Evolutionary conservation across 2,797 vertebrate species (phyloP).

Genomic region (Periophthalmus magnuspinnatus): DNA sequence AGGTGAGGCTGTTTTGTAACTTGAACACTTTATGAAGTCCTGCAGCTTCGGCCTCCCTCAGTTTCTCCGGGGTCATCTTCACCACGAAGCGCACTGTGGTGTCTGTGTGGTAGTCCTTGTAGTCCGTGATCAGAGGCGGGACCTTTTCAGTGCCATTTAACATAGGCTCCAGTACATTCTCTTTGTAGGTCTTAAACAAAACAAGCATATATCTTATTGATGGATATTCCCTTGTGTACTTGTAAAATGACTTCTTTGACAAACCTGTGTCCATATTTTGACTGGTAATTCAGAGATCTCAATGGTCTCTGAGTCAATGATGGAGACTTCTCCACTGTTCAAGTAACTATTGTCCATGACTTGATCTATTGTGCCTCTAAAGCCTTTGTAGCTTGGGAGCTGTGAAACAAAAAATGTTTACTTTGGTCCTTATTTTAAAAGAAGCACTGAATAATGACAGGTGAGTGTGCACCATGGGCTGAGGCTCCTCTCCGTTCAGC

Average conservation of each 20-base stretch:
- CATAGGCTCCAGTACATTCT: conserved; percentile 95
- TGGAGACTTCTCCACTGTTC: conserved; percentile 90
- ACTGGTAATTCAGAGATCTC: conserved; percentile 96
- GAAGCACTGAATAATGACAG: neutral
- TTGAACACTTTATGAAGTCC: conserved; percentile 98
- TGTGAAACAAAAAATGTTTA: conserved; percentile 43
- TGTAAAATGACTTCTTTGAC: neutral
- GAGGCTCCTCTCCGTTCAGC: conserved; percentile 87
- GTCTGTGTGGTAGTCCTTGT: conserved; percentile 97
- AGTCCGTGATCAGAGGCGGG: conserved; percentile 92
- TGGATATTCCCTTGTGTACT: neutral
- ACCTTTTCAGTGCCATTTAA: conserved; percentile 93
- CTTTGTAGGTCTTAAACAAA: conserved; percentile 85
- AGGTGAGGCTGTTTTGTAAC: conserved; percentile 89
- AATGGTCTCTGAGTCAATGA: conserved; percentile 92
- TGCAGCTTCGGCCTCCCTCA: conserved; percentile 83
- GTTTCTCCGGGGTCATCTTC: conserved; percentile 89
- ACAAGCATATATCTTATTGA: neutral
- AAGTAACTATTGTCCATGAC: conserved; percentile 87
- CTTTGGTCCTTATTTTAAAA: neutral
- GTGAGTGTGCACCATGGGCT: conserved; percentile 84
- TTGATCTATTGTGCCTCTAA: conserved; percentile 90
- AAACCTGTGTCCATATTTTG: conserved; percentile 95
- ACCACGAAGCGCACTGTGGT: conserved; percentile 91
- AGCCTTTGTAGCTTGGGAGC: conserved; percentile 95